phyloP scores from a whole-genome alignment of 2,113 vertebrate species.

The Colistium nudipinnis region DNA sequence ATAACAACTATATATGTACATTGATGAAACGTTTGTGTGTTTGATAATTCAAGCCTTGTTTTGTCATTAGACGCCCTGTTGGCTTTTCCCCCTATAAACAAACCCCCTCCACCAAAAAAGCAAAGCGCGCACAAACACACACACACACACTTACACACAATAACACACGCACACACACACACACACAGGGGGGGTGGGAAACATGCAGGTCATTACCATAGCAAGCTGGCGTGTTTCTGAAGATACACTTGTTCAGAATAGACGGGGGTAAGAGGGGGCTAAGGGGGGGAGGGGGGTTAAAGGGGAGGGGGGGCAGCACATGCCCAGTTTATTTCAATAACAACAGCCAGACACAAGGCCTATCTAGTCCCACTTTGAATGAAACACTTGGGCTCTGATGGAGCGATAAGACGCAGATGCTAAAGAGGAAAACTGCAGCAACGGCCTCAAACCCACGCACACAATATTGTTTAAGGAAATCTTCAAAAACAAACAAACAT shows the following conservation, averaged over 20 bases:
- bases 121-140: constrained; percentile 38
- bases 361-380: constrained; percentile 81
- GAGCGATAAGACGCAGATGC: constrained; percentile 81
- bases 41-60: constrained; percentile 39
- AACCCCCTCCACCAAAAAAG: constrained; percentile 36
- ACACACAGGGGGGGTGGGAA: constrained; percentile 29
- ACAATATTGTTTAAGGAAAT: too few relatives aligned
- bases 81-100: constrained; percentile 41
- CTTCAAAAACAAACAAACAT: too few relatives aligned
- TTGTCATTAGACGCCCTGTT: constrained; percentile 55
- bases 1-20: neutral
- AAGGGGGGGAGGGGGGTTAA: neutral
- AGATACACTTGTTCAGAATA: constrained; percentile 86
- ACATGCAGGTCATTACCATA: constrained; percentile 83
- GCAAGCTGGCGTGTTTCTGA: constrained; percentile 86
- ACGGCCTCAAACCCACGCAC: constrained; percentile 60
- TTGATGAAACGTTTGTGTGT: neutral
- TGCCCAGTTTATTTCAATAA: constrained; percentile 84
- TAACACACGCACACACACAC: constrained; percentile 32
- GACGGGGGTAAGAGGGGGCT: constrained; percentile 69
- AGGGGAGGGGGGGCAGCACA: constrained; percentile 47
- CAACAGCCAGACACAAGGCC: constrained; percentile 82
- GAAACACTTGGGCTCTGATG: constrained; percentile 81
- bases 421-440: constrained; percentile 53
- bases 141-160: constrained; percentile 29